Percentiles rank a stretch among this genome's conserved stretches.
phyloP scores from a whole-genome alignment of 2,888 invertebrate species.

The Magallana nippona region DNA sequence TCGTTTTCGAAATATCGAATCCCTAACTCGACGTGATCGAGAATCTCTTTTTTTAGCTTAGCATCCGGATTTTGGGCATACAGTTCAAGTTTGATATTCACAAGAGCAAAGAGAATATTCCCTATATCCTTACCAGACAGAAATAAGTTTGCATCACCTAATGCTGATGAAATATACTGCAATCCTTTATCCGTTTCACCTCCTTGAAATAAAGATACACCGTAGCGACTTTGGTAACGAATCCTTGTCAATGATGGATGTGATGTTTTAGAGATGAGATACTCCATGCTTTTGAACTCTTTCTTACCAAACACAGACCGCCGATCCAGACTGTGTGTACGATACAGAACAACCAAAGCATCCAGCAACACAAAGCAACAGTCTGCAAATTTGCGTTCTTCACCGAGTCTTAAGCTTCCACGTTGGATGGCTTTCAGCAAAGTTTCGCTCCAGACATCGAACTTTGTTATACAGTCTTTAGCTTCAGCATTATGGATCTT shows the following conservation, averaged over 20 bases:
- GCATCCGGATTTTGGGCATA: slow-evolving; percentile 17
- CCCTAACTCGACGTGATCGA: slow-evolving; percentile 34
- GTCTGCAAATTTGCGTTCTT: slow-evolving; percentile 36
- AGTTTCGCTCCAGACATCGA: neutral
- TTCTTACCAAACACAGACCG: slow-evolving; percentile 5
- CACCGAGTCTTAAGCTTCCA: neutral
- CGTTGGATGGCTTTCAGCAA: slow-evolving; percentile 6
- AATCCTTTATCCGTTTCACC: slow-evolving; percentile 23
- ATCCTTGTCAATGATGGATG: slow-evolving; percentile 40
- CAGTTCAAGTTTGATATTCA: slow-evolving; percentile 40
- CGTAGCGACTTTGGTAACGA: slow-evolving; percentile 38
- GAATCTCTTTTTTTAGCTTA: slow-evolving; percentile 34
- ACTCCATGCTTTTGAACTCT: slow-evolving; percentile 41
- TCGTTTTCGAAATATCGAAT: slow-evolving; percentile 38
- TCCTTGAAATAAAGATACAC: slow-evolving; percentile 40
- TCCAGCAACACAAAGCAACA: slow-evolving; percentile 44
- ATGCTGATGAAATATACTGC: slow-evolving; percentile 21
- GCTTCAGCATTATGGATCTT: slow-evolving; percentile 39
- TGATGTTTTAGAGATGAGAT: slow-evolving; percentile 41
- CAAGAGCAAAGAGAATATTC: slow-evolving; percentile 44
- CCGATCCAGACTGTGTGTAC: slow-evolving; percentile 32
- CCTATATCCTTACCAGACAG: slow-evolving; percentile 42
- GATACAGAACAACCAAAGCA: slow-evolving; percentile 35
- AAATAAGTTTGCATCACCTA: slow-evolving; percentile 32
- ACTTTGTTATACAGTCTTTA: neutral